Percentiles rank a stretch among this genome's conserved stretches.
phyloP scores from a whole-genome alignment of 2,113 vertebrate genomes.

The Excalfactoria chinensis region DNA sequence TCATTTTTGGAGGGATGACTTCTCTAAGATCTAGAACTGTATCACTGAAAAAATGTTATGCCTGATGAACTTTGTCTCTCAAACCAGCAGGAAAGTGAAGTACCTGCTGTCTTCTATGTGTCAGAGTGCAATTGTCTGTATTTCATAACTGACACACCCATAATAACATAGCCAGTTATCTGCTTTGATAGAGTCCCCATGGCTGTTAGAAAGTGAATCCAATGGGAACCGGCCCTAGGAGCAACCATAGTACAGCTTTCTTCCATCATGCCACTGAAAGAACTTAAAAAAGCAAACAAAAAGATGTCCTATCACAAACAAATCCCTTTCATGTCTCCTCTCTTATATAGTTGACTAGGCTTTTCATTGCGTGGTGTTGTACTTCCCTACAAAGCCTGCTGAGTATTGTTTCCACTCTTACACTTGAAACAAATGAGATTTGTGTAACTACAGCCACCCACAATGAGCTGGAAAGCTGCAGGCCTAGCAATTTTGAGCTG shows the following conservation, averaged over 20 bases:
- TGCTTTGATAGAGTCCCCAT: fast-evolving
- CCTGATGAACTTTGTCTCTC: background rate
- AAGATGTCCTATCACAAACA: background rate
- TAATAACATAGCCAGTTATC: background rate
- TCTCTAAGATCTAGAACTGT: background rate
- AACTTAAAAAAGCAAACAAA: background rate
- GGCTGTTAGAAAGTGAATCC: background rate
- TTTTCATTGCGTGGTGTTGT: background rate
- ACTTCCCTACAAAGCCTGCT: background rate
- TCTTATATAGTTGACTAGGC: background rate
- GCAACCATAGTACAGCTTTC: background rate
- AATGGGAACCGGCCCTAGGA: background rate
- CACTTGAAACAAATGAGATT: background rate
- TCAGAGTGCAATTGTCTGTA: background rate
- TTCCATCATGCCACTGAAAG: background rate
- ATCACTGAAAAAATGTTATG: background rate
- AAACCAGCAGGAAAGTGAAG: background rate
- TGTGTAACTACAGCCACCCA: background rate
- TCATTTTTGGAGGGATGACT: background rate
- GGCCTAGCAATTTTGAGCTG: background rate
- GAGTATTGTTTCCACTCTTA: background rate
- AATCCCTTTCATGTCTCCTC: background rate
- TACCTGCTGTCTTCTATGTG: background rate
- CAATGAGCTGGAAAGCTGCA: slow-evolving; percentile 1
- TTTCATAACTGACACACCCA: background rate